phyloP scores from a whole-genome alignment of 92 coral and sea anemone species.

The Pocillopora meandrina region DNA sequence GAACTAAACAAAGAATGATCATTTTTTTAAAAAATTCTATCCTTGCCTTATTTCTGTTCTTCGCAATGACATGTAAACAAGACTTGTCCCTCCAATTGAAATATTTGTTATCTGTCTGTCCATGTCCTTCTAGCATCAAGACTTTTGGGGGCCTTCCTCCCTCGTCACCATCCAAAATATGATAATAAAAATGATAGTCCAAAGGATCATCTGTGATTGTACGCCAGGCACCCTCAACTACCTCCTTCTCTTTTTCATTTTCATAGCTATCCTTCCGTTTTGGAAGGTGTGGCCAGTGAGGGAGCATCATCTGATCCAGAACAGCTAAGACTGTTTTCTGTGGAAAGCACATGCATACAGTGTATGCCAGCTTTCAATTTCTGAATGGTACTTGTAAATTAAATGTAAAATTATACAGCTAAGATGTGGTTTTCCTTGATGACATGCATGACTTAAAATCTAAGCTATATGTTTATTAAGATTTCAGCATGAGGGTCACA shows the following conservation, averaged over 20 bases:
- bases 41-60: conserved; percentile 66
- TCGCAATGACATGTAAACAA: conserved; percentile 76
- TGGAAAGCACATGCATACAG: too few species aligned
- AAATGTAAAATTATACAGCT: too few species aligned
- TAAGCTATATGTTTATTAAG: too few species aligned
- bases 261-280: conserved; percentile 42
- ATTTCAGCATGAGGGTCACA: too few species aligned
- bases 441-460: too few species aligned
- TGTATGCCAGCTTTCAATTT: too few species aligned
- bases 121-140: conserved; percentile 17
- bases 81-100: conserved; percentile 64
- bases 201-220: conserved; percentile 79
- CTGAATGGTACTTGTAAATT: too few species aligned
- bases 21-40: too few species aligned
- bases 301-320: conserved; percentile 65
- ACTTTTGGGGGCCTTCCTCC: conserved; percentile 75
- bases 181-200: conserved; percentile 36
- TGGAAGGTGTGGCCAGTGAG: too few species aligned
- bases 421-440: too few species aligned
- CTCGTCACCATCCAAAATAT: conserved; percentile 65
- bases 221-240: conserved; percentile 1
- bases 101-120: conserved; percentile 28
- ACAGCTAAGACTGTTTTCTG: conserved; percentile 74
- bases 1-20: too few species aligned
- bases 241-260: conserved; percentile 49